Percentiles rank a stretch among this genome's conserved stretches.
These are phyloP conservation scores for Calephelis perditalis DNA, from an alignment of 2,888 invertebrate genomes.

Conservation along the genomic window DNA sequence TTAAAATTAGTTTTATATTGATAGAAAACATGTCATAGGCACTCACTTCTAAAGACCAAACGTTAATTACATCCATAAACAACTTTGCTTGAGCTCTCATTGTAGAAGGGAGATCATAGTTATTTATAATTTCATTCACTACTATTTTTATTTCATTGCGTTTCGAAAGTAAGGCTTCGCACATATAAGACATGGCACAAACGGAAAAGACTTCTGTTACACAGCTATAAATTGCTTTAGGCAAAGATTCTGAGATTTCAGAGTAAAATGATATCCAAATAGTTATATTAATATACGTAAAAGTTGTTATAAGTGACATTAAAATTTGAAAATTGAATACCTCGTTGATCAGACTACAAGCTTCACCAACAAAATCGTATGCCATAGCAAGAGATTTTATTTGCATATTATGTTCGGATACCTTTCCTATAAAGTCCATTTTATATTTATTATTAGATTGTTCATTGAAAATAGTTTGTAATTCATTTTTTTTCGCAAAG, in stretches of 20 bases:
- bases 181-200: too few relatives aligned
- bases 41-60: not conserved
- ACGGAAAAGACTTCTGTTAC: too few relatives aligned
- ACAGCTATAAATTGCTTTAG: too few relatives aligned
- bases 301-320: too few relatives aligned
- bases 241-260: too few relatives aligned
- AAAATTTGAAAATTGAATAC: constrained; percentile 20
- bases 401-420: constrained; percentile 15
- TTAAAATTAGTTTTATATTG: too few relatives aligned
- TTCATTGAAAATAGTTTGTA: not conserved
- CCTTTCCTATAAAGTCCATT: not conserved
- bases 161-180: not conserved
- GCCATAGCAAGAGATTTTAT: constrained; percentile 35
- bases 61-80: constrained; percentile 8
- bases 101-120: constrained; percentile 3
- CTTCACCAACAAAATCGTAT: constrained; percentile 28
- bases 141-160: not conserved
- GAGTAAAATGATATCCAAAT: too few relatives aligned
- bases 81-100: constrained; percentile 14
- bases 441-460: not conserved
- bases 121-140: not conserved
- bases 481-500: not conserved
- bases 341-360: constrained; percentile 42
- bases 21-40: too few relatives aligned
- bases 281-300: too few relatives aligned